These are phyloP conservation scores for Spondyliosoma cantharus DNA, from an alignment of 2,797 vertebrate species.

Conservation along the genomic window DNA sequence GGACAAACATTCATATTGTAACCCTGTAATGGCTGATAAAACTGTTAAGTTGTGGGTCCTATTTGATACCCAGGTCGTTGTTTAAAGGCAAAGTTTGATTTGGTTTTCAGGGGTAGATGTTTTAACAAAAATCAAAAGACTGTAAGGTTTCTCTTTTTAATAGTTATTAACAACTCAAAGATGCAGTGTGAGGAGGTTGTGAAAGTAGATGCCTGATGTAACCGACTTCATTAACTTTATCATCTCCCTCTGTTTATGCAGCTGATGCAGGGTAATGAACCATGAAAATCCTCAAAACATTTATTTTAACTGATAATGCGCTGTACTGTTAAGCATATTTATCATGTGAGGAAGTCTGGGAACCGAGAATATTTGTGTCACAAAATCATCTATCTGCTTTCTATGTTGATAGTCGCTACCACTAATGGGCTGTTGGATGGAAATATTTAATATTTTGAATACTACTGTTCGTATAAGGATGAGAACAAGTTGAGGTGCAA, in stretches of 20 bases:
- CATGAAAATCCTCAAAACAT: constrained; percentile 4
- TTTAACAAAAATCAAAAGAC: neutral
- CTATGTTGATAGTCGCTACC: too few relatives aligned
- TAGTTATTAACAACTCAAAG: neutral
- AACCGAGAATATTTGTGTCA: constrained; percentile 4
- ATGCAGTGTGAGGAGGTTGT: neutral
- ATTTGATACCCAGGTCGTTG: neutral
- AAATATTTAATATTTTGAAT: neutral
- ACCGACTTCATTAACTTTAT: neutral
- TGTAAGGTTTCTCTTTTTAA: neutral
- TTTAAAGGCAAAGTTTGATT: neutral
- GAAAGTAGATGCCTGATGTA: constrained; percentile 14
- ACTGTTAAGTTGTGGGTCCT: neutral
- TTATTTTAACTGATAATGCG: neutral
- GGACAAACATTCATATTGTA: neutral
- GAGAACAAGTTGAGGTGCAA: neutral
- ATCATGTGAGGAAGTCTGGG: neutral
- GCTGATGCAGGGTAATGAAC: neutral
- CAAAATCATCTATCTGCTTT: neutral
- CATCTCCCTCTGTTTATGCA: constrained; percentile 17
- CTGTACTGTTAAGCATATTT: neutral
- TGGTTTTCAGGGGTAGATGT: neutral
- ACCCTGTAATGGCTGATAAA: neutral
- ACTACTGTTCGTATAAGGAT: neutral
- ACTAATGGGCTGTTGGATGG: neutral